Conservation (phyloP, 2,888 invertebrate species). For the Ichneumon xanthorius region DNA sequence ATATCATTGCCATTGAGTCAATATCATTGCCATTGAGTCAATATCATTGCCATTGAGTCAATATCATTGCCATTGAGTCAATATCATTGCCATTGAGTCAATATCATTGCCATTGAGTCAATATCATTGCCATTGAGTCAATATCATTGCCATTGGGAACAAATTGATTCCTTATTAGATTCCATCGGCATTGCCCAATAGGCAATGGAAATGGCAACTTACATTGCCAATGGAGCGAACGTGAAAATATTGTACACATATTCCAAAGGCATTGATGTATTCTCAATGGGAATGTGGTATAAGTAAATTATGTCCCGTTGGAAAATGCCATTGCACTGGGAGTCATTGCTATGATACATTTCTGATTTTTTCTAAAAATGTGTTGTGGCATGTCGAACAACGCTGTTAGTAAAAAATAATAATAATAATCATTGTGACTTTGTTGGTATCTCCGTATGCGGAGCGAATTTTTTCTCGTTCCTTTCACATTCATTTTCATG, state of each 20-base stretch:
- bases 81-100: background rate
- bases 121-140: too few species aligned
- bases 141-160: too few species aligned
- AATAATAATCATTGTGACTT: background rate
- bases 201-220: too few species aligned
- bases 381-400: slow-evolving; percentile 28
- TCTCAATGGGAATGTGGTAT: background rate
- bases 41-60: too few species aligned
- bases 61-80: background rate
- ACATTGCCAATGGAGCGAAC: background rate
- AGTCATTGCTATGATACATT: background rate
- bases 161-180: too few species aligned
- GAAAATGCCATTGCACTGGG: background rate
- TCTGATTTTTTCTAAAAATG: background rate
- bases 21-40: too few species aligned
- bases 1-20: too few species aligned
- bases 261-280: background rate
- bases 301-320: background rate
- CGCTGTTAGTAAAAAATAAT: slow-evolving; percentile 1
- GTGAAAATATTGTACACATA: background rate
- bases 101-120: background rate
- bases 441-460: background rate
- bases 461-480: background rate
- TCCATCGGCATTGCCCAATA: too few species aligned
- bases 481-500: background rate